Evolutionary conservation across 2,888 invertebrate species (phyloP).

Genomic region (Melikaiella ostensackeni): DNA sequence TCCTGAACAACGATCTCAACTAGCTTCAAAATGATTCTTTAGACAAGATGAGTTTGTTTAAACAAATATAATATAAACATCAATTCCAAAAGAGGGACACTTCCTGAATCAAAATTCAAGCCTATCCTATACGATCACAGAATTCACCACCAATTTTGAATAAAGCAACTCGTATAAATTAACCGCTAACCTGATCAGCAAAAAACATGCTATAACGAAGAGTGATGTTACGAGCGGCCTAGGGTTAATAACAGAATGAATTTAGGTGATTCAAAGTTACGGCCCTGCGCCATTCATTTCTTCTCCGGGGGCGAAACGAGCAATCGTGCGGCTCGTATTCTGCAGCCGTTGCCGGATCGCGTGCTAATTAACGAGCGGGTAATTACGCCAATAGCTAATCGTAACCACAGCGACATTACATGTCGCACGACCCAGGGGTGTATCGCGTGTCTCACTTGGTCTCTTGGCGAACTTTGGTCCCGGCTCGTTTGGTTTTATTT

Average conservation of each 20-base stretch:
- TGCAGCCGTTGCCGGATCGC: constrained; percentile 26
- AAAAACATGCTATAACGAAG: background rate
- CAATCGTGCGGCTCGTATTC: constrained; percentile 40
- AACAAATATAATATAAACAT: no score
- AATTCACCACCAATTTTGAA: background rate
- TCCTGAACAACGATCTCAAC: background rate
- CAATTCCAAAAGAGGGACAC: no score
- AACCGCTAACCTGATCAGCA: background rate
- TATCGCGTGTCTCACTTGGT: background rate
- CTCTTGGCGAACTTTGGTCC: constrained; percentile 9
- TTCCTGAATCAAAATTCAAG: no score
- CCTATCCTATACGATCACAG: no score
- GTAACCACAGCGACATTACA: constrained; percentile 52
- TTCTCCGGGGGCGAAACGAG: constrained; percentile 43
- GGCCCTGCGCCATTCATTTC: constrained; percentile 29
- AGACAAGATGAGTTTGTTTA: no score
- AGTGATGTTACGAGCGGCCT: constrained; percentile 6
- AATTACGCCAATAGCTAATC: constrained; percentile 56
- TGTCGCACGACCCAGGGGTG: constrained; percentile 22
- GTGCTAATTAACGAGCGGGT: constrained; percentile 57
- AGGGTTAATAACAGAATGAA: constrained; percentile 25
- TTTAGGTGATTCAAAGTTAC: constrained; percentile 21
- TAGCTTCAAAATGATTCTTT: background rate
- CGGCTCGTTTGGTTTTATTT: constrained; percentile 51
- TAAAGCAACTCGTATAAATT: background rate